phyloP scores from a whole-genome alignment of 2,113 vertebrate species.

The Quiscalus mexicanus region DNA sequence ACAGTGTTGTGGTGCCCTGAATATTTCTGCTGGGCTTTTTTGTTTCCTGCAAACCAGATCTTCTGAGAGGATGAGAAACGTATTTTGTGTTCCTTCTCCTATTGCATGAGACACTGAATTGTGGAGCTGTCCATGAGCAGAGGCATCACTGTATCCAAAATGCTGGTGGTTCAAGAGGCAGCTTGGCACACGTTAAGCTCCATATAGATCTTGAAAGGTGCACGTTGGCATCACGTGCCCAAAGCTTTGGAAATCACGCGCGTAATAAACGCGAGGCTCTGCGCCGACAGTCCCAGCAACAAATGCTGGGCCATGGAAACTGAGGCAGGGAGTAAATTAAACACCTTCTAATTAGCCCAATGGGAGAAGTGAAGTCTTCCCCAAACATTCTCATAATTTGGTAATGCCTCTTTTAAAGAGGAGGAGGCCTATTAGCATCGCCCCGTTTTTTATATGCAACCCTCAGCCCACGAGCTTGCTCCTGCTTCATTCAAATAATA shows the following conservation, averaged over 20 bases:
- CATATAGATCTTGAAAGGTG: background rate
- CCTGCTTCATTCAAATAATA: conserved; percentile 46
- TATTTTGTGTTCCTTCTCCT: conserved; percentile 29
- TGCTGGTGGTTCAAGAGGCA: background rate
- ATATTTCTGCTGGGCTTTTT: background rate
- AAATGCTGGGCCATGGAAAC: conserved; percentile 16
- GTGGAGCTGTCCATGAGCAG: conserved; percentile 29
- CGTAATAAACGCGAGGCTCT: background rate
- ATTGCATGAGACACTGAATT: background rate
- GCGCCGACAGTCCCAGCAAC: background rate
- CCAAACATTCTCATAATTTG: conserved; percentile 52
- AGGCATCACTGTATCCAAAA: background rate
- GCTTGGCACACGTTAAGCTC: background rate
- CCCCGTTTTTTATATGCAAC: background rate
- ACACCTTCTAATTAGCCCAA: conserved; percentile 16
- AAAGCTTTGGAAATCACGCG: conserved; percentile 41
- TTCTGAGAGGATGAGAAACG: conserved; percentile 27
- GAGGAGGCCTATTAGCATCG: conserved; percentile 42
- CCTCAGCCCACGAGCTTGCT: conserved; percentile 49
- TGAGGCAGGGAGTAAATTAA: conserved; percentile 33
- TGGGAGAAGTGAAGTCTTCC: conserved; percentile 43
- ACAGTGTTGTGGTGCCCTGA: conserved; percentile 18
- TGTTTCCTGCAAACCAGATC: conserved; percentile 6
- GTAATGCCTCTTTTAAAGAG: conserved; percentile 32
- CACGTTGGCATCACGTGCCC: conserved; percentile 14